Conservation (phyloP, 2,113 vertebrate genomes). For the Aldabrachelys gigantea region DNA sequence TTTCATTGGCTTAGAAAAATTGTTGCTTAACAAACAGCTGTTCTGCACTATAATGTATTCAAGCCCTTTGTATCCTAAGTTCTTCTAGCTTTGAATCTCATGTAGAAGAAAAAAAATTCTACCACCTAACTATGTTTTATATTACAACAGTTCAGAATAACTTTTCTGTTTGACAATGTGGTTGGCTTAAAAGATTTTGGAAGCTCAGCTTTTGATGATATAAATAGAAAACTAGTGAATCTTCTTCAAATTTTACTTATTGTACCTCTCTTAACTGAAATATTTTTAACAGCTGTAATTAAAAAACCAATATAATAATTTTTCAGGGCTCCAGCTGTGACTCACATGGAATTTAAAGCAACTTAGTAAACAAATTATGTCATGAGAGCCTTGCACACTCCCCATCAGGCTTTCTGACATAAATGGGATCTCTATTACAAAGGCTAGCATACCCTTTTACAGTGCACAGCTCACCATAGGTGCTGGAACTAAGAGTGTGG, state of each 20-base stretch:
- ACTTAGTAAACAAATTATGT: not conserved
- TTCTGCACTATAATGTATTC: constrained; percentile 28
- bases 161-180: constrained; percentile 24
- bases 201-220: constrained; percentile 36
- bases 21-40: constrained; percentile 41
- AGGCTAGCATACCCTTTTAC: fast-evolving
- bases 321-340: not conserved
- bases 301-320: not conserved
- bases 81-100: not conserved
- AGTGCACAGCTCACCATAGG: not conserved
- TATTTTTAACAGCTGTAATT: constrained; percentile 33
- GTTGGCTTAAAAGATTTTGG: constrained; percentile 26
- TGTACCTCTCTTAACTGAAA: constrained; percentile 13
- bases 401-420: not conserved
- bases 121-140: constrained; percentile 18
- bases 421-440: not conserved
- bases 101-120: not conserved
- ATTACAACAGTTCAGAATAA: constrained; percentile 6
- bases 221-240: constrained; percentile 39
- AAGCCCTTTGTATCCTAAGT: constrained; percentile 47
- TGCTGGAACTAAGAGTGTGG: too few species aligned
- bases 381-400: not conserved
- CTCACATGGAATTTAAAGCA: constrained; percentile 9
- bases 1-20: not conserved
- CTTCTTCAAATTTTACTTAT: constrained; percentile 42